Percentiles rank a stretch among this genome's conserved stretches.
Evolutionary conservation across 2,113 vertebrate species (phyloP).

Genomic region (Elachura formosa): DNA sequence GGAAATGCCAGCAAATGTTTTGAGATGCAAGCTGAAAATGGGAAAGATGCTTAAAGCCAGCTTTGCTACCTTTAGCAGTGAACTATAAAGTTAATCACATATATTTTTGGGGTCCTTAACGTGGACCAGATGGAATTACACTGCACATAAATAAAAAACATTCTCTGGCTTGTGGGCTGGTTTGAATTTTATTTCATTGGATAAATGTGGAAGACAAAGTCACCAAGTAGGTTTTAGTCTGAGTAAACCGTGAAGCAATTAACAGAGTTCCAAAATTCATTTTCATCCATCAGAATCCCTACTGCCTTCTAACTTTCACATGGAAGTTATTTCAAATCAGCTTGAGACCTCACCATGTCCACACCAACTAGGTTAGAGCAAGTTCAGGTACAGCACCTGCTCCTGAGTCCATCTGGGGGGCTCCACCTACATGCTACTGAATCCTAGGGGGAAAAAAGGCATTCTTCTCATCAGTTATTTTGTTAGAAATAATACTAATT

Average conservation of each 20-base stretch:
- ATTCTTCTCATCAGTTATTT: not conserved
- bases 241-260: conserved; percentile 34
- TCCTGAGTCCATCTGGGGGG: not conserved
- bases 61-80: conserved; percentile 48
- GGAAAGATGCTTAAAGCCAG: conserved; percentile 47
- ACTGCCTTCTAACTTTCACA: not conserved
- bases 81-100: conserved; percentile 46
- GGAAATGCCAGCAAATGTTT: conserved; percentile 32
- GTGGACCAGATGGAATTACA: conserved; percentile 39
- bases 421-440: not conserved
- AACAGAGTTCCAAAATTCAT: conserved; percentile 3
- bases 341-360: not conserved
- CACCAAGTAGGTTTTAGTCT: conserved; percentile 20
- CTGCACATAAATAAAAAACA: conserved; percentile 50
- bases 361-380: not conserved
- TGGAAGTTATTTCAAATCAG: not conserved
- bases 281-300: not conserved
- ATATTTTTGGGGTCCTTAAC: conserved; percentile 45
- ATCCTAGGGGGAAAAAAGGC: not conserved
- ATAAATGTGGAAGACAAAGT: conserved; percentile 31
- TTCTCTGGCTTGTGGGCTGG: conserved; percentile 24
- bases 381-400: not conserved
- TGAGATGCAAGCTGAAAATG: conserved; percentile 46
- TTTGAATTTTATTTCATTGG: conserved; percentile 58
- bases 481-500: not conserved